Evolutionary conservation across 1,140 invertebrate genomes (phyloP).

Genomic region (Diachasmimorpha longicaudata): DNA sequence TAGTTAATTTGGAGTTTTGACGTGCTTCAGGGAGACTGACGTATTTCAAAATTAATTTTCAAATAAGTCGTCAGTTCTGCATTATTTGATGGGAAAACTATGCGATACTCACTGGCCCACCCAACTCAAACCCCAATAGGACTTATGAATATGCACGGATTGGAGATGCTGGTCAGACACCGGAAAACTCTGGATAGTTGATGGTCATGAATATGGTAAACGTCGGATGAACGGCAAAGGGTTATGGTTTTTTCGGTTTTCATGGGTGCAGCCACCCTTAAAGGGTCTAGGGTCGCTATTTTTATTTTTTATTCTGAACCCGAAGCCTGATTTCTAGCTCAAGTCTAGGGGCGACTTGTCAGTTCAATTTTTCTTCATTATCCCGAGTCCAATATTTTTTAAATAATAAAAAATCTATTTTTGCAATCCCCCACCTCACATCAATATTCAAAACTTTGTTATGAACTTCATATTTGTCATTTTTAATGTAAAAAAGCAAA

Average conservation of each 20-base stretch:
- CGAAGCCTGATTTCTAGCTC: background rate
- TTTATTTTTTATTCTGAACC: background rate
- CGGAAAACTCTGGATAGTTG: conserved; percentile 43
- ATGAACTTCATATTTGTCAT: too few relatives aligned
- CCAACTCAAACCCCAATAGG: background rate
- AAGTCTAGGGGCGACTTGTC: too few relatives aligned
- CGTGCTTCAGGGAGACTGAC: too few relatives aligned
- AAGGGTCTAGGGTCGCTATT: background rate
- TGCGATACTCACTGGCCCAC: background rate
- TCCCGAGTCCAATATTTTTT: too few relatives aligned
- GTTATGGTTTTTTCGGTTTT: conserved; percentile 28
- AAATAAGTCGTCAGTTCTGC: background rate
- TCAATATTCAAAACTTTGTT: too few relatives aligned
- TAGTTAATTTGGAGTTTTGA: too few relatives aligned
- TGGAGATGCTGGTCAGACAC: conserved; percentile 41
- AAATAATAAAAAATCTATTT: too few relatives aligned
- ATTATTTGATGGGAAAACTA: background rate
- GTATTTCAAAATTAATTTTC: too few relatives aligned
- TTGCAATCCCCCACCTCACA: too few relatives aligned
- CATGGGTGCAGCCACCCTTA: background rate
- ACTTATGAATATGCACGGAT: conserved; percentile 46
- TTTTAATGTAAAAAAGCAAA: too few relatives aligned
- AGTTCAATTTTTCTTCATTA: too few relatives aligned
- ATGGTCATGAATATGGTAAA: conserved; percentile 46
- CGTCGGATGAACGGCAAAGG: conserved; percentile 31